These are phyloP conservation scores for Kryptolebias marmoratus DNA, from an alignment of 2,113 vertebrate species.

Conservation along the genomic window DNA sequence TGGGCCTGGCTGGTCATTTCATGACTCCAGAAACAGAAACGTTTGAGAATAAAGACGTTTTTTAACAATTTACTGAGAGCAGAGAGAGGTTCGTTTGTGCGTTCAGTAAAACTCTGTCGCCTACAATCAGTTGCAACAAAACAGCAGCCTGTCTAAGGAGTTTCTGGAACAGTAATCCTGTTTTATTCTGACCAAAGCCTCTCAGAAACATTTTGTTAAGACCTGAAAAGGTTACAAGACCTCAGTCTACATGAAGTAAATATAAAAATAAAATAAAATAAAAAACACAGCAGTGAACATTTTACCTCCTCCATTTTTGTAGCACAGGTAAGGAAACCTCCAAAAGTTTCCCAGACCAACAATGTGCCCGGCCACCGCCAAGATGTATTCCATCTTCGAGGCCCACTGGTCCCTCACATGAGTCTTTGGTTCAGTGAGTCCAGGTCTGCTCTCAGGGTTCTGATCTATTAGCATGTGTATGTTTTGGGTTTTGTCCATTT, in stretches of 20 bases:
- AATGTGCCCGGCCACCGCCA: conserved; percentile 79
- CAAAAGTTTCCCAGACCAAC: conserved; percentile 82
- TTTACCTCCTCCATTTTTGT: conserved; percentile 83
- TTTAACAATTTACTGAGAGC: too few relatives aligned
- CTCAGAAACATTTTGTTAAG: too few relatives aligned
- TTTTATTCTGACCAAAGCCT: too few relatives aligned
- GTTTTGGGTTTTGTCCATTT: conserved; percentile 48
- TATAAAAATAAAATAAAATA: neutral
- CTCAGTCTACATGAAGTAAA: neutral
- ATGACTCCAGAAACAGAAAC: too few relatives aligned
- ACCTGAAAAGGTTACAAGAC: too few relatives aligned
- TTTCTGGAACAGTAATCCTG: too few relatives aligned
- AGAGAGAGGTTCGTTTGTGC: too few relatives aligned
- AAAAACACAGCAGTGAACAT: neutral
- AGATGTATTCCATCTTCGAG: conserved; percentile 76
- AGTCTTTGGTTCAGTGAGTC: conserved; percentile 37
- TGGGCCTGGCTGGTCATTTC: too few relatives aligned
- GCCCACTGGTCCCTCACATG: conserved; percentile 74
- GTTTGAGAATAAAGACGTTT: too few relatives aligned
- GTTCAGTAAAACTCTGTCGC: too few relatives aligned
- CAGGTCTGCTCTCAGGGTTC: conserved; percentile 9
- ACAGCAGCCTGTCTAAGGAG: too few relatives aligned
- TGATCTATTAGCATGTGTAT: conserved; percentile 33
- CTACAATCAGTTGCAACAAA: too few relatives aligned
- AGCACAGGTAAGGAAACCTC: conserved; percentile 84